Base-by-base conservation (phyloP, 1,140 invertebrate genomes). In the Drosophila tristis region DNA sequence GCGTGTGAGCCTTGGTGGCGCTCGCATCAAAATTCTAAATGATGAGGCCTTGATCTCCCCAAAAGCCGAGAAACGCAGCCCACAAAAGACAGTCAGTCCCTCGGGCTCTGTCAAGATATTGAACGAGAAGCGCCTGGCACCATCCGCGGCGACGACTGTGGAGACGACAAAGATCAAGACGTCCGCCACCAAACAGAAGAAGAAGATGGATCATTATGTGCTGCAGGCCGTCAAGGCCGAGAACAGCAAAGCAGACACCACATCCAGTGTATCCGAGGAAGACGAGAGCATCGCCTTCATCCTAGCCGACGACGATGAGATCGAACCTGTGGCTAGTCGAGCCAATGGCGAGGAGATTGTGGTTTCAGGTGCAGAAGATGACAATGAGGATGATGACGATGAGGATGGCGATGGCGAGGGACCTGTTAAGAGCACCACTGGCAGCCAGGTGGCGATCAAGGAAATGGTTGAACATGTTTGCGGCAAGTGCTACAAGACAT, bases 401-500 rank as follows among this genome's bases (percentile, higher is more conserved):
- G 81, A 87, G 5, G 60, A 74, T 0, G 74, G 76, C 0, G 75
- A 85, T 3, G 58, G 44, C 1, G 20, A 49, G 11, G 47, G 25
- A 5, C 42, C 56, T 23, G 58, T 16, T 0, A 62, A 61, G 5
- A 49, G 50, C n/a, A 50, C 31, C 2, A 35, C 51, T 20, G 15
- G 26, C 45, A 64, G 29, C 45, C 77, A 72, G 6, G 35, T 26
- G 8, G 59, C 67, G 1, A 71, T 89, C 8, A 89, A 87, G 29
- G 90, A 91, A 43, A 90, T 91, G 48, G 80, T 91, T n/a, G 91
- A 92, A 59, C 91, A 92, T 39, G 81, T 92, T 13, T 92, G 91
- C 29, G 91, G 90, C 9, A 92, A 92, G 65, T 92, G 91, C 47
- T 91, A 87, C 64, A 92, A 92, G 59, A 84, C 90, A 25, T 92